Conservation (phyloP, 2,888 invertebrate genomes). For the Dryadula phaetusa region DNA sequence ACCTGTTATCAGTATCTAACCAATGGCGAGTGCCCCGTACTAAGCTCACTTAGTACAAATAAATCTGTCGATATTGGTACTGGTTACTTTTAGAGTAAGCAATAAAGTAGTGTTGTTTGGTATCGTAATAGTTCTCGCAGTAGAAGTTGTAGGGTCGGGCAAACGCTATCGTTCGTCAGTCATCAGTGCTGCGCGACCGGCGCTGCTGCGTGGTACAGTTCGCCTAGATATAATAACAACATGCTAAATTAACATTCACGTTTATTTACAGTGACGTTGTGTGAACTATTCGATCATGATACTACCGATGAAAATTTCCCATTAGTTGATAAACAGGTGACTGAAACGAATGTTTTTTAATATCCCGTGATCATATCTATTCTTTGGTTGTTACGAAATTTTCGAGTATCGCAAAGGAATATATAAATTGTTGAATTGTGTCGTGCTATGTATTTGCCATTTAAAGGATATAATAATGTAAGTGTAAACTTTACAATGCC, state of each 20-base stretch:
- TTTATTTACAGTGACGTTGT: slow-evolving; percentile 75
- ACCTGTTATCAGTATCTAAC: slow-evolving; percentile 68
- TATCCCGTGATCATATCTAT: slow-evolving; percentile 32
- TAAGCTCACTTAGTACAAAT: slow-evolving; percentile 49
- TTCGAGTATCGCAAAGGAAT: slow-evolving; percentile 54
- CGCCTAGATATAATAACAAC: slow-evolving; percentile 55
- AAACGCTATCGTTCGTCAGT: slow-evolving; percentile 79
- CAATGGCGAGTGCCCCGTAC: slow-evolving; percentile 59
- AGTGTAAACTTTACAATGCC: slow-evolving; percentile 30
- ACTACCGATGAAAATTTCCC: slow-evolving; percentile 62
- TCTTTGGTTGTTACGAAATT: slow-evolving; percentile 55
- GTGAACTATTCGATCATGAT: slow-evolving; percentile 65
- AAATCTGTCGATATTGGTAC: slow-evolving; percentile 38
- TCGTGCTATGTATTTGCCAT: slow-evolving; percentile 45
- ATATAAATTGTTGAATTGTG: slow-evolving; percentile 47
- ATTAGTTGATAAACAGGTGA: slow-evolving; percentile 66
- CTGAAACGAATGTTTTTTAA: slow-evolving; percentile 49
- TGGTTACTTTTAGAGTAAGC: slow-evolving; percentile 20
- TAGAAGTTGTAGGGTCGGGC: slow-evolving; percentile 75
- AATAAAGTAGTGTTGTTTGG: slow-evolving; percentile 53
- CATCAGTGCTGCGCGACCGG: slow-evolving; percentile 78
- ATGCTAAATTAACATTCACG: slow-evolving; percentile 66
- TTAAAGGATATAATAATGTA: slow-evolving; percentile 42
- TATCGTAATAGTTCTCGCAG: slow-evolving; percentile 63
- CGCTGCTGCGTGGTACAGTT: slow-evolving; percentile 71